Conservation (phyloP, 2,113 vertebrate species). For the Siniperca knerii region DNA sequence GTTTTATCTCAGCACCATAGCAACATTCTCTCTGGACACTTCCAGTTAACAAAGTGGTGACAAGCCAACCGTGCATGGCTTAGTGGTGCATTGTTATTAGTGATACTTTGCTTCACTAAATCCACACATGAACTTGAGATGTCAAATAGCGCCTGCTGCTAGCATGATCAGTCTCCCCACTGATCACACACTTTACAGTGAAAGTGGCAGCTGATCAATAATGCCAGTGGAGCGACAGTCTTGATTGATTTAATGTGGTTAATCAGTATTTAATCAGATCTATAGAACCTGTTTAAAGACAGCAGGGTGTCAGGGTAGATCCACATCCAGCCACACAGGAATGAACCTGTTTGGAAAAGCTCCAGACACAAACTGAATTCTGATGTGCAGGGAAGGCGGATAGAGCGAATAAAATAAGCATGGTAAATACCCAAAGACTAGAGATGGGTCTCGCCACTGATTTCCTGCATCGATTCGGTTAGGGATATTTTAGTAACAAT, state of each 20-base stretch:
- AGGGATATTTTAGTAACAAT: too few relatives aligned
- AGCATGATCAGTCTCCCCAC: constrained; percentile 12
- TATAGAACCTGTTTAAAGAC: constrained; percentile 39
- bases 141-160: constrained; percentile 15
- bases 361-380: not conserved
- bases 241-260: constrained; percentile 52
- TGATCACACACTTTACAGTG: not conserved
- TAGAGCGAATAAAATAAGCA: not conserved
- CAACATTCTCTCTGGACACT: constrained; percentile 15
- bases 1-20: not conserved
- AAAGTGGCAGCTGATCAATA: constrained; percentile 54
- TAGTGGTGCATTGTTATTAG: not conserved
- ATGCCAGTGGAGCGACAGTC: constrained; percentile 30
- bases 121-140: constrained; percentile 23
- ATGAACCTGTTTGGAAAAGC: constrained; percentile 31
- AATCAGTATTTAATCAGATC: constrained; percentile 54
- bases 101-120: not conserved
- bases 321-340: constrained; percentile 3
- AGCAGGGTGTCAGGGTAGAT: constrained; percentile 18
- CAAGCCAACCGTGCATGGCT: not conserved
- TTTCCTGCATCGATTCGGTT: too few relatives aligned
- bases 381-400: constrained; percentile 2
- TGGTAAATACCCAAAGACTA: not conserved
- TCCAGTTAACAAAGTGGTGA: constrained; percentile 16
- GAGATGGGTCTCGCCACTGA: too few relatives aligned